Percentiles rank a stretch among this genome's conserved stretches.
phyloP scores from a whole-genome alignment of 2,797 vertebrate species.

The Chaetophractus vellerosus region DNA sequence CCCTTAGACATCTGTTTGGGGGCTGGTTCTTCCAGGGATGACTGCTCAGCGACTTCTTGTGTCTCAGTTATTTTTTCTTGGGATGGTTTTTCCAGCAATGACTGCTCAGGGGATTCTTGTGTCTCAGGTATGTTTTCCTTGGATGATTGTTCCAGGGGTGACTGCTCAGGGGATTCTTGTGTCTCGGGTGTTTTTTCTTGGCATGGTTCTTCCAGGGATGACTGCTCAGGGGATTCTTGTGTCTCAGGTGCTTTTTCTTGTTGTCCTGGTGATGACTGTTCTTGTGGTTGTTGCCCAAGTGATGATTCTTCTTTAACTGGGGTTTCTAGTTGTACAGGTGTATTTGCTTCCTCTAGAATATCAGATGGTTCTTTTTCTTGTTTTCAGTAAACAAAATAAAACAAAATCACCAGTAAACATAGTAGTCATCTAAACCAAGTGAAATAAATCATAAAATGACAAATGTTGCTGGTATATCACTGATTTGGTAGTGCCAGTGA shows the following conservation, averaged over 20 bases:
- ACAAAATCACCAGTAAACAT: slow-evolving; percentile 59
- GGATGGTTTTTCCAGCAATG: accelerated
- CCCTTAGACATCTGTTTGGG: neutral
- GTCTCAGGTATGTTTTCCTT: neutral
- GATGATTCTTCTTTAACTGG: neutral
- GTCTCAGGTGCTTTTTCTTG: neutral
- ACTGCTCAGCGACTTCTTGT: accelerated
- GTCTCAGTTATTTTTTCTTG: neutral
- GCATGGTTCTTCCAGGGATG: neutral
- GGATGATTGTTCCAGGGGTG: accelerated
- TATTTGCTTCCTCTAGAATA: slow-evolving; percentile 24
- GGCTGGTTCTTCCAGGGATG: neutral
- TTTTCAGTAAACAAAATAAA: slow-evolving; percentile 79
- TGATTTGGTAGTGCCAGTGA: neutral
- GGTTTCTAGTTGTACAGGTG: neutral
- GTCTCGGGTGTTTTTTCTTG: neutral
- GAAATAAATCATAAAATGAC: neutral
- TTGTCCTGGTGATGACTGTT: neutral
- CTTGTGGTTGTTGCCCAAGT: neutral
- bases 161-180: neutral
- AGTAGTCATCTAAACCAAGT: neutral
- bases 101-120: neutral
- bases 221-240: too few relatives aligned
- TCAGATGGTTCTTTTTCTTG: slow-evolving; percentile 70
- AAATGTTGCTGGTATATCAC: neutral